Evolutionary conservation across 2,888 invertebrate species (phyloP).

Genomic region (Nemotelus pantherinus): DNA sequence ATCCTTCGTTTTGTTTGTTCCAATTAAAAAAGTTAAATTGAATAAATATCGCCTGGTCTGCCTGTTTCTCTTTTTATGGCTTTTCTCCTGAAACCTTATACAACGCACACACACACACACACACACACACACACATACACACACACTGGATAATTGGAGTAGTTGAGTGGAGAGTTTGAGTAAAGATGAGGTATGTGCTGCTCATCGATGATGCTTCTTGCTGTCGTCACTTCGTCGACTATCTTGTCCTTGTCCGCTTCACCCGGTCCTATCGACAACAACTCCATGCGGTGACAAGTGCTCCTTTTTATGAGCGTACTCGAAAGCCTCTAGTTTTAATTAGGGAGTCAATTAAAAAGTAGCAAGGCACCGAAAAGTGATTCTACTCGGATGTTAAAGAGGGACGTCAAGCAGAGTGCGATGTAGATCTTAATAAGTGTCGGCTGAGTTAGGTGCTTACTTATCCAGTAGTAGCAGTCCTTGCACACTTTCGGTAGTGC

Average conservation of each 20-base stretch:
- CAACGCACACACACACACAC: neutral
- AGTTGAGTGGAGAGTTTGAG: neutral
- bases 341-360: slow-evolving; percentile 50
- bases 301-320: slow-evolving; percentile 32
- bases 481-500: neutral
- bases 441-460: slow-evolving; percentile 29
- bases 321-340: slow-evolving; percentile 48
- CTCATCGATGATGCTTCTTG: neutral
- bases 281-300: neutral
- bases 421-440: slow-evolving; percentile 39
- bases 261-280: slow-evolving; percentile 7
- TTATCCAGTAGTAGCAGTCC: slow-evolving; percentile 26
- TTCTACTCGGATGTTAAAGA: slow-evolving; percentile 24
- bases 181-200: neutral
- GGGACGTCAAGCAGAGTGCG: slow-evolving; percentile 14
- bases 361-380: slow-evolving; percentile 41
- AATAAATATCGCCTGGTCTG: slow-evolving; percentile 45
- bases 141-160: neutral
- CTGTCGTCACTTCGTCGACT: neutral
- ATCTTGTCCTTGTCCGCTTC: neutral
- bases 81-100: neutral
- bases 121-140: no score
- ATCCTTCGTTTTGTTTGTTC: slow-evolving; percentile 47
- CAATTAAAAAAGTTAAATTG: slow-evolving; percentile 51
- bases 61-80: neutral